Base-by-base conservation (phyloP, 2,113 vertebrate genomes). In the Craseonycteris thonglongyai region DNA sequence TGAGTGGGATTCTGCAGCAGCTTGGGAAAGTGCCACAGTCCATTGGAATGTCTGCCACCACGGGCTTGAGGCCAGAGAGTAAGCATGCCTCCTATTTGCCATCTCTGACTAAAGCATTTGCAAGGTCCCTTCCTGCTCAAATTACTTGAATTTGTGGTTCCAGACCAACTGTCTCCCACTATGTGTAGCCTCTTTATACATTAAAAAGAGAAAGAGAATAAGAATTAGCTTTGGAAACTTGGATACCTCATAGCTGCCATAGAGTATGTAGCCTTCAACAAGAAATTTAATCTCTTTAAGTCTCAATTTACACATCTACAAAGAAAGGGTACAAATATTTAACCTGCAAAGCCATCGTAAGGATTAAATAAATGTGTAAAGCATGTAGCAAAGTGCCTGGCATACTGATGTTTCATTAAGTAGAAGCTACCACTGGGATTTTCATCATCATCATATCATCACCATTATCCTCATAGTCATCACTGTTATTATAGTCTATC, bases 291-390 rank as follows among this genome's bases (percentile, higher is more conserved):
- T 74, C 75, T 93, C 58, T 81, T 92, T 75, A 78, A 51, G 26
- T 75, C 91, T 88, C 80, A 85, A 16, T 94, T 96, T 94, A 74
- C 90, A 91, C 92, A 89, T 74, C 40, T 90, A 79, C 26, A 65
- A 92, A 74, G 59, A 65, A 45, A 80, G 92, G 76, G 94, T 28
- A 66, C 66, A 81, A 96, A 45, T 35, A 58, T 51, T 42, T 79
- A 74, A 90, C 26, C 38, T 56, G 26, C 54, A 49, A 2, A 21
- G 21, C 56, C 47, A 38, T 40, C 30, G 66, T 59, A n/a, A 94
- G 63, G 35, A 66, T 84, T n/a, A 88, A 78, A 66, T 18, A 74
- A 80, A 51, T 33, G 72, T n/a, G 28, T 13, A 85, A 85, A 81
- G n/a, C 33, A 47, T 4, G 16, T 5, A 38, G 24, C 33, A 13